Conservation (phyloP, 2,113 vertebrate species). For the Eolophus roseicapilla region DNA sequence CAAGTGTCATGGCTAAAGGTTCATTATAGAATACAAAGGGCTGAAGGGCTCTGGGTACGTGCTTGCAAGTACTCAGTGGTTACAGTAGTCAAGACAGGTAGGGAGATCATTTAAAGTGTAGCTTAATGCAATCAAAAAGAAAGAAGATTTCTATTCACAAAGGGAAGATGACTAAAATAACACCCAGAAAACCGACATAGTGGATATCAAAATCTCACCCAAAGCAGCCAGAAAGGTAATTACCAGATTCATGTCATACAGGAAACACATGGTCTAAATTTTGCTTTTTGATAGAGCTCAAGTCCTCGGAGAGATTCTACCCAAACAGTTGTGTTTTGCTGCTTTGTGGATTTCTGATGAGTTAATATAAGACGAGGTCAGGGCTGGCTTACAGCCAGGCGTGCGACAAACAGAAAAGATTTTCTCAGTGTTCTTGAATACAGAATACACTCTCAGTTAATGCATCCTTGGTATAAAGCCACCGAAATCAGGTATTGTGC, state of each 20-base stretch:
- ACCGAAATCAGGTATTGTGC: neutral
- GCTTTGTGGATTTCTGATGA: neutral
- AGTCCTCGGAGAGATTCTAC: neutral
- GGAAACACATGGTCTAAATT: neutral
- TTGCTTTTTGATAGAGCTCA: neutral
- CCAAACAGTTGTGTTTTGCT: neutral
- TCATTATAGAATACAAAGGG: neutral
- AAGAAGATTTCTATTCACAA: neutral
- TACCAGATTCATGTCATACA: neutral
- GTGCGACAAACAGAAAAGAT: neutral
- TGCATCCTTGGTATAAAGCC: neutral
- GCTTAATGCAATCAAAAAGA: neutral
- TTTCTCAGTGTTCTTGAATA: neutral
- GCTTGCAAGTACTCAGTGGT: neutral
- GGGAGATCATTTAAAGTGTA: neutral
- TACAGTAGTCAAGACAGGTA: neutral
- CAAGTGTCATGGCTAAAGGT: neutral
- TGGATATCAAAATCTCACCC: neutral
- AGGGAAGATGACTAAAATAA: neutral
- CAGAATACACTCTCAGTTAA: neutral
- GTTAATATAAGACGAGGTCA: neutral
- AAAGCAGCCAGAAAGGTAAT: neutral
- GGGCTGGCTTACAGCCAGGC: neutral
- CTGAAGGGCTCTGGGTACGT: neutral
- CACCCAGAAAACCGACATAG: neutral